Evolutionary conservation across 2,888 invertebrate genomes (phyloP).

Genomic region (Agapostemon virescens): DNA sequence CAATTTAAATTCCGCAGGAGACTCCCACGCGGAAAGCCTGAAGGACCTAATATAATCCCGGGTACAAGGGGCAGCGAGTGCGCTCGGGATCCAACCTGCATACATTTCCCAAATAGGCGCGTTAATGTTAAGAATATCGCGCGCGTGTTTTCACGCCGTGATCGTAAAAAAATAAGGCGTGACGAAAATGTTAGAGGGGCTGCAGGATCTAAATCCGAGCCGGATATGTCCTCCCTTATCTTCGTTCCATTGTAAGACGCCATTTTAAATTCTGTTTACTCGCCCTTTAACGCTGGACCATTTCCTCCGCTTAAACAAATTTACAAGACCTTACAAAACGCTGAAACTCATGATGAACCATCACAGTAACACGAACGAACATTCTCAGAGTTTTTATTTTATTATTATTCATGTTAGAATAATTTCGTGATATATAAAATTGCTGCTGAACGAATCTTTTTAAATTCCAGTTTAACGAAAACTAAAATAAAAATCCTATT

Average conservation of each 20-base stretch:
- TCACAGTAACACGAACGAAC: too few relatives aligned
- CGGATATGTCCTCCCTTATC: not conserved
- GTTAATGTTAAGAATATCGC: slow-evolving; percentile 70
- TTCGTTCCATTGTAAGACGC: not conserved
- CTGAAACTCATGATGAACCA: too few relatives aligned
- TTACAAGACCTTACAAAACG: too few relatives aligned
- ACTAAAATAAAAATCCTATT: too few relatives aligned
- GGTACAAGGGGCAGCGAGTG: slow-evolving; percentile 65
- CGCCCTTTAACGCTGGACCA: not conserved
- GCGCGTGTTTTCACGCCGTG: slow-evolving; percentile 53
- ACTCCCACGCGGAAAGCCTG: slow-evolving; percentile 62
- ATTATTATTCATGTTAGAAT: too few relatives aligned
- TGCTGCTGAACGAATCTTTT: too few relatives aligned
- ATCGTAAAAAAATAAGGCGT: slow-evolving; percentile 31
- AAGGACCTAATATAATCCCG: slow-evolving; percentile 74
- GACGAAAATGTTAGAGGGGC: slow-evolving; percentile 46
- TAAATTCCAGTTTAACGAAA: too few relatives aligned
- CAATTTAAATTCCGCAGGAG: slow-evolving; percentile 73
- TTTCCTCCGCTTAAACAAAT: not conserved
- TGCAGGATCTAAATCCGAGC: slow-evolving; percentile 9
- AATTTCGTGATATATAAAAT: too few relatives aligned
- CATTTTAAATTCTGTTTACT: not conserved
- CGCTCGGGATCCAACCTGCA: slow-evolving; percentile 68
- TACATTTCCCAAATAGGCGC: slow-evolving; percentile 73
- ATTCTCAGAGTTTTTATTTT: too few relatives aligned